These are phyloP conservation scores for Pelosia muscerda DNA, from an alignment of 2,888 invertebrate species.

Conservation along the genomic window DNA sequence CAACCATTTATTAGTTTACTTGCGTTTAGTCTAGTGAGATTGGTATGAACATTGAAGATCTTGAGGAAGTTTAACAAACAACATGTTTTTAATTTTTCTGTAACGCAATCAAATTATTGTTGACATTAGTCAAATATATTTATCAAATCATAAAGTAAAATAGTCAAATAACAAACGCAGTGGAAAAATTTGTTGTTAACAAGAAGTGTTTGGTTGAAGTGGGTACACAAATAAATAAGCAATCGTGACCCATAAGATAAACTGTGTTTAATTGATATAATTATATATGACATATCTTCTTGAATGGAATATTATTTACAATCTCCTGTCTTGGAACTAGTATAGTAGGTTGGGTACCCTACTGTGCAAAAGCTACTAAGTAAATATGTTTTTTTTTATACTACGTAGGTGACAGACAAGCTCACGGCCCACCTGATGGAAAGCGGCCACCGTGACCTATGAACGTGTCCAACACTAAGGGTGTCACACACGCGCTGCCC, in stretches of 20 bases:
- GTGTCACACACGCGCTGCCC: too few species aligned
- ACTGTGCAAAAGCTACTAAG: too few species aligned
- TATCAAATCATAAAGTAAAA: neutral
- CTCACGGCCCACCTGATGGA: too few species aligned
- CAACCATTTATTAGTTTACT: too few species aligned
- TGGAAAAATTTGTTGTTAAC: neutral
- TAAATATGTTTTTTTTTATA: too few species aligned
- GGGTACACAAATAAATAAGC: neutral
- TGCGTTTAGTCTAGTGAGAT: too few species aligned
- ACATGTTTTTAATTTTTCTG: neutral
- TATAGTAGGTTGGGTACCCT: neutral
- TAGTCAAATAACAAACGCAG: neutral
- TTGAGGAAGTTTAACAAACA: neutral
- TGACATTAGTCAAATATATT: neutral
- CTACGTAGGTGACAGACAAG: too few species aligned
- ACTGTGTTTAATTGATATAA: neutral
- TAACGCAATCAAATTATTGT: neutral
- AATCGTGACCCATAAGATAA: neutral
- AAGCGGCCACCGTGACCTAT: too few species aligned
- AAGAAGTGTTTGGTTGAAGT: neutral
- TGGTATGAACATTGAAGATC: neutral
- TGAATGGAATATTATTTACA: conserved; percentile 7
- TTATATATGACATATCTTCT: neutral
- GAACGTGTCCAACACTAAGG: too few species aligned
- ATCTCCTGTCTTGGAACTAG: neutral